Evolutionary conservation across 2,888 invertebrate genomes (phyloP), one percentile per base, ranked within the genome.

Genomic region (Volucella inflata): DNA sequence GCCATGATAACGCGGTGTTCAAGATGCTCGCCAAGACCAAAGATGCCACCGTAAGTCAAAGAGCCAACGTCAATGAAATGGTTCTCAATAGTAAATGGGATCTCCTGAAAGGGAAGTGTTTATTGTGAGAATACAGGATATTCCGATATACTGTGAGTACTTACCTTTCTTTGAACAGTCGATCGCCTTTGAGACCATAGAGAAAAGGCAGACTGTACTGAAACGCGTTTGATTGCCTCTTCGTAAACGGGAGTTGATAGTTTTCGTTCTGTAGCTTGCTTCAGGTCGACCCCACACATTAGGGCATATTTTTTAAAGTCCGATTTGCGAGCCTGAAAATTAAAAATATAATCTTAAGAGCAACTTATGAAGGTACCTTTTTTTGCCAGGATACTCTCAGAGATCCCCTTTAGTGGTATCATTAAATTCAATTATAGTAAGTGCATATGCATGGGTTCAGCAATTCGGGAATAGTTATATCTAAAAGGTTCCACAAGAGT

Each of bases 11-110:
- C 93, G 12, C 96, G 94, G 89, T 95, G 94, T 1, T 93, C 92
- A 93, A 95, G 94, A 78, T 94, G 93, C 90, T 96, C 96, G 0
- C 96, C 96, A 51, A 96, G 93, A 4, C 95, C 95, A 88, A 96
- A 96, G 87, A 92, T 90, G 0, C 90, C 90, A 11, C 92, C 92
- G 87, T 88, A 90, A 11, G 89, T 89, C 0, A 92, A 64, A 0
- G 90, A 89, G 4, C 92, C 92, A 30, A 91, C 91, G 80, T 92
- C 91, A 46, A 92, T 90, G 17, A 92, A 92, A 67, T 89, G 91
- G 50, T 89, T 90, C 72, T 91, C 90, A 6, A 82, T 14, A 10
- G 77, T 77, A 0, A 3, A 87, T 84, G 60, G 9, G 82, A 82
- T 1, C 16, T 57, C 71, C 80, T 81, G 12, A 0, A 44, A 57